Evolutionary conservation across 2,888 invertebrate species (phyloP).

Genomic region (Oscheius onirici): DNA sequence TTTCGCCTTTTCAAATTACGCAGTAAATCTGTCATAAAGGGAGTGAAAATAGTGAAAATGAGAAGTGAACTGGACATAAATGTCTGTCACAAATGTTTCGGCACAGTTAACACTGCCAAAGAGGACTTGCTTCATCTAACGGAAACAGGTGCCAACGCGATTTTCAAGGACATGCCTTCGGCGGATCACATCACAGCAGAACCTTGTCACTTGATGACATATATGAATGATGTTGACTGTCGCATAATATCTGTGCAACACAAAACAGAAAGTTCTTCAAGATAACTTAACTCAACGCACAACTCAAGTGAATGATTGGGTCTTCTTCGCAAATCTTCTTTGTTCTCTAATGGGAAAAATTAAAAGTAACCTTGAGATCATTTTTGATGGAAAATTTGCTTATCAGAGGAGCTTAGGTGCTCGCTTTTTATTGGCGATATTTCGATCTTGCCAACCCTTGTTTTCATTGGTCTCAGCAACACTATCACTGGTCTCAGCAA

Average conservation of each 20-base stretch:
- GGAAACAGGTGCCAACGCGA: conserved; percentile 26
- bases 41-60: neutral
- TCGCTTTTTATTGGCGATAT: neutral
- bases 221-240: neutral
- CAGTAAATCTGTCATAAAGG: neutral
- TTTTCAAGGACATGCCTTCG: conserved; percentile 14
- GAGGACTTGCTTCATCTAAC: conserved; percentile 8
- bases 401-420: neutral
- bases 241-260: neutral
- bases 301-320: too few species aligned
- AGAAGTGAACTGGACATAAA: conserved; percentile 3
- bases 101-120: conserved; percentile 9
- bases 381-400: neutral
- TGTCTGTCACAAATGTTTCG: neutral
- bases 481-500: conserved; percentile 21
- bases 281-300: too few species aligned
- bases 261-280: too few species aligned
- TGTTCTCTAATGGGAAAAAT: too few species aligned
- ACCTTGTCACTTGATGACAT: neutral
- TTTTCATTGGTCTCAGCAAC: neutral
- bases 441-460: conserved; percentile 1
- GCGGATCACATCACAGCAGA: conserved; percentile 17
- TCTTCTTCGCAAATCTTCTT: too few species aligned
- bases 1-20: neutral
- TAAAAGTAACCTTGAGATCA: too few species aligned